phyloP scores from a whole-genome alignment of 2,113 vertebrate genomes.

The Prionailurus viverrinus region DNA sequence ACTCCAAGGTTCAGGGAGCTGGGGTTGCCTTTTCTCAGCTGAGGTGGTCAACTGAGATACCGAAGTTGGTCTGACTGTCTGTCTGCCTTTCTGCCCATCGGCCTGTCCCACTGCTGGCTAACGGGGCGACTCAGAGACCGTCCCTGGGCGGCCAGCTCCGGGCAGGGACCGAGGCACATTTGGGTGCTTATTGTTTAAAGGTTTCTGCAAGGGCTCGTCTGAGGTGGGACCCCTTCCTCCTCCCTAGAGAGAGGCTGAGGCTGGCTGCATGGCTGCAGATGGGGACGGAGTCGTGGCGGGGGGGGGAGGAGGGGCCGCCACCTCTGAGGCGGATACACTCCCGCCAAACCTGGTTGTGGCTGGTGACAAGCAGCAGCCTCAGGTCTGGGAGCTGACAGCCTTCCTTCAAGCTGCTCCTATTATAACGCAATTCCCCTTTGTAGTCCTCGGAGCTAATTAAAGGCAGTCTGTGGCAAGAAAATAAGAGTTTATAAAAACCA shows the following conservation, averaged over 20 bases:
- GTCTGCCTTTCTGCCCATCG: not conserved
- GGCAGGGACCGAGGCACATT: not conserved
- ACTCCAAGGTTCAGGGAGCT: not conserved
- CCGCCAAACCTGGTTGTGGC: conserved; percentile 16
- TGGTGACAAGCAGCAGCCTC: not conserved
- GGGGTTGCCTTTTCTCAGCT: not conserved
- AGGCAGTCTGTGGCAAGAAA: conserved; percentile 90
- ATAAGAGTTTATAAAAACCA: conserved; percentile 93
- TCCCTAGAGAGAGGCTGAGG: not conserved
- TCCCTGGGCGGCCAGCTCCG: not conserved
- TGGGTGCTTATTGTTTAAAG: not conserved
- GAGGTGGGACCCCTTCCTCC: fast-evolving
- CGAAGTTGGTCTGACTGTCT: not conserved
- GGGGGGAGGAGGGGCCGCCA: not conserved
- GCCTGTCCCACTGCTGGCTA: not conserved
- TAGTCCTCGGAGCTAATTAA: conserved; percentile 91
- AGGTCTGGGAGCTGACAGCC: not conserved
- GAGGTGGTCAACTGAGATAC: not conserved
- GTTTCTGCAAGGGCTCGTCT: not conserved
- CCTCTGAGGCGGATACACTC: fast-evolving
- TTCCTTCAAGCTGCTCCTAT: conserved; percentile 63
- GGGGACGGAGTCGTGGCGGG: fast-evolving
- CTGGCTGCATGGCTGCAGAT: not conserved
- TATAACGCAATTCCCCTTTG: conserved; percentile 85
- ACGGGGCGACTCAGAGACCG: not conserved